These are phyloP conservation scores for Monochamus saltuarius DNA, from an alignment of 1,140 invertebrate genomes.

Conservation along the genomic window DNA sequence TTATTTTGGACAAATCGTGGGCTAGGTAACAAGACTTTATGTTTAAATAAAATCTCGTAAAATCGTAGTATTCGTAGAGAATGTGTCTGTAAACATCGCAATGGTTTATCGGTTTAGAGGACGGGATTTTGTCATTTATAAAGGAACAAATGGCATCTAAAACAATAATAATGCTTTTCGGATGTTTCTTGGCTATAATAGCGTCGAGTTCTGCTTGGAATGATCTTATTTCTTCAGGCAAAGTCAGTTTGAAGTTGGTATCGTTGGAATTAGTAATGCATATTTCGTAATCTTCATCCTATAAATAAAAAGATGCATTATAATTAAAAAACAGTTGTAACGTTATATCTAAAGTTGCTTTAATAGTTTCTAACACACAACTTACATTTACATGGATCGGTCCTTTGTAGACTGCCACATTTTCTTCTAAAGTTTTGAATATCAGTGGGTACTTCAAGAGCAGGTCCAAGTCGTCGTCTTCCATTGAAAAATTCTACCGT, in stretches of 20 bases:
- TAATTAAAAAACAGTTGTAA: not conserved
- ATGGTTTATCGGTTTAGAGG: conserved; percentile 18
- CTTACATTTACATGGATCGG: conserved; percentile 23
- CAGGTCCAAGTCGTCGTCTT: conserved; percentile 21
- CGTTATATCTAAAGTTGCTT: not conserved
- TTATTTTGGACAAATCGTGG: conserved; percentile 35
- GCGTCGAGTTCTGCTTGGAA: conserved; percentile 8
- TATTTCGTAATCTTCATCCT: conserved; percentile 19
- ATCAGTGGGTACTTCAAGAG: conserved; percentile 33
- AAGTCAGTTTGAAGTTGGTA: not conserved
- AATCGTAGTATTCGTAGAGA: conserved; percentile 41
- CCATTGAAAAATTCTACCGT: not conserved
- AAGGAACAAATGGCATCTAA: conserved; percentile 18
- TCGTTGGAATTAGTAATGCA: conserved; percentile 2
- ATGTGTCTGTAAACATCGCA: conserved; percentile 33
- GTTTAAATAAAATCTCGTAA: conserved; percentile 40
- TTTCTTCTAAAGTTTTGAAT: conserved; percentile 10
- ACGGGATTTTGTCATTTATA: conserved; percentile 17
- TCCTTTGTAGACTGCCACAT: conserved; percentile 18
- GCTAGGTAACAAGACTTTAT: conserved; percentile 35
- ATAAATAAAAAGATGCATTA: conserved; percentile 7
- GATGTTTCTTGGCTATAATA: not conserved
- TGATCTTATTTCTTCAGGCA: not conserved
- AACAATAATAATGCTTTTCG: conserved; percentile 17
- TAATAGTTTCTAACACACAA: not conserved